Percentiles rank a stretch among this genome's conserved stretches.
Evolutionary conservation across 2,113 vertebrate species (phyloP).

Genomic region (Candoia aspera): DNA sequence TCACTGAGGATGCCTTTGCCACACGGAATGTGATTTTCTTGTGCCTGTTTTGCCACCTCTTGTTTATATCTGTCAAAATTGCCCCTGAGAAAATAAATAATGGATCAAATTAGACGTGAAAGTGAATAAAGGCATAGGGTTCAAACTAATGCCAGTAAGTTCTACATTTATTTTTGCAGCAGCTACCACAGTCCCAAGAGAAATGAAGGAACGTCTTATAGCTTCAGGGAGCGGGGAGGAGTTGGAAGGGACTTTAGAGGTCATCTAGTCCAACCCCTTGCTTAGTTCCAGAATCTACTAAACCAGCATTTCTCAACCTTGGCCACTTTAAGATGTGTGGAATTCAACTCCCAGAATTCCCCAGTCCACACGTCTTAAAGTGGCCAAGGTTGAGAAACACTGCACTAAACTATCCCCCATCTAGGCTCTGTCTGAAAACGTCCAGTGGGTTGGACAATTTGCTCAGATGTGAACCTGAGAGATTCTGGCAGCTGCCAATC

Average conservation of each 20-base stretch:
- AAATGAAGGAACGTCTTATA: not conserved
- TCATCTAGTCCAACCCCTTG: not conserved
- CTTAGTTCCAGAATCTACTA: not conserved
- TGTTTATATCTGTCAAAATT: not conserved
- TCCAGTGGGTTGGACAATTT: not conserved
- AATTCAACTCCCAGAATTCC: not conserved
- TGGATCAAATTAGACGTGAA: not conserved
- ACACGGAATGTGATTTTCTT: not conserved
- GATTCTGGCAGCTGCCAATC: not conserved
- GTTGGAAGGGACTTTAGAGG: not conserved
- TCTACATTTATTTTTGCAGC: not conserved
- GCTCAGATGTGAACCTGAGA: not conserved
- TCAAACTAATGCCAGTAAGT: not conserved
- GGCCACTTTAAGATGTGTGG: not conserved
- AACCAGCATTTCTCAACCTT: not conserved
- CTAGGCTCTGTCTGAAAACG: not conserved
- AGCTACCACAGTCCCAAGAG: not conserved
- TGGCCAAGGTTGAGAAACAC: not conserved
- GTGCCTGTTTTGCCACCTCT: not conserved
- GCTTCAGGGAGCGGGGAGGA: not conserved
- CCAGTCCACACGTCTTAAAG: not conserved
- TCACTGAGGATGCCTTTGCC: not conserved
- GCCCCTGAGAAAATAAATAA: not conserved
- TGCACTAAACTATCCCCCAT: not conserved
- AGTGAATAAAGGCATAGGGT: not conserved